Percentiles rank a stretch among this genome's conserved stretches.
Conservation (phyloP, 1,140 invertebrate species). For the Drusus annulatus region DNA sequence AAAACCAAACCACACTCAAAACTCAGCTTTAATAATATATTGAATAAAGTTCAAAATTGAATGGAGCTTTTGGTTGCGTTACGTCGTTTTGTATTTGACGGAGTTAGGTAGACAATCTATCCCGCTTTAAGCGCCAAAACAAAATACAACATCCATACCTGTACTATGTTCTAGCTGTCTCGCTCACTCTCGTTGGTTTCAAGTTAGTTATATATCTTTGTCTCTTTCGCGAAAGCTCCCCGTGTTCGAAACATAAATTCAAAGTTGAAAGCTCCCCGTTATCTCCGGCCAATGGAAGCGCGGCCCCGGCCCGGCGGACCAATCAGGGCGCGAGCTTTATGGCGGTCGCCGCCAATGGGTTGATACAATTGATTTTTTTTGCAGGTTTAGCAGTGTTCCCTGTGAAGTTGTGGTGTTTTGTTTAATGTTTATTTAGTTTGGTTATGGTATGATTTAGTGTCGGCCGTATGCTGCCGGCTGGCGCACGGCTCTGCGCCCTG, state of each 20-base stretch:
- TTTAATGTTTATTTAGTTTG: slow-evolving; percentile 54
- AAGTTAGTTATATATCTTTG: background rate
- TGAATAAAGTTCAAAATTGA: background rate
- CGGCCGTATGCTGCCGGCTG: slow-evolving; percentile 23
- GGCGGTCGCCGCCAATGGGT: slow-evolving; percentile 46
- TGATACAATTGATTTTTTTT: slow-evolving; percentile 56
- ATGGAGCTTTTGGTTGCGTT: background rate
- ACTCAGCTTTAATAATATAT: background rate
- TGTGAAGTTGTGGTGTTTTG: slow-evolving; percentile 46
- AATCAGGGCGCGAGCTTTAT: slow-evolving; percentile 46
- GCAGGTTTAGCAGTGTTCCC: slow-evolving; percentile 23
- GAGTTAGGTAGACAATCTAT: slow-evolving; percentile 50
- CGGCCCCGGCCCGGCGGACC: slow-evolving; percentile 15
- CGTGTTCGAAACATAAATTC: slow-evolving; percentile 49
- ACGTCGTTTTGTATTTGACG: slow-evolving; percentile 12
- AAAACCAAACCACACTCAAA: background rate
- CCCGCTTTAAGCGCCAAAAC: slow-evolving; percentile 50
- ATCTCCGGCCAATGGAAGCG: slow-evolving; percentile 55
- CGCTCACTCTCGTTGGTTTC: slow-evolving; percentile 18
- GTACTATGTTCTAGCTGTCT: slow-evolving; percentile 12
- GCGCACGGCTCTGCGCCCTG: slow-evolving; percentile 29
- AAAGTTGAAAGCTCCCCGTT: slow-evolving; percentile 50
- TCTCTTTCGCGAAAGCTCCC: slow-evolving; percentile 45
- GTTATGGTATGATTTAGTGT: slow-evolving; percentile 55
- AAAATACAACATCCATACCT: slow-evolving; percentile 51